phyloP scores from a whole-genome alignment of 1,140 invertebrate species.

The Drosophila pallidifrons region DNA sequence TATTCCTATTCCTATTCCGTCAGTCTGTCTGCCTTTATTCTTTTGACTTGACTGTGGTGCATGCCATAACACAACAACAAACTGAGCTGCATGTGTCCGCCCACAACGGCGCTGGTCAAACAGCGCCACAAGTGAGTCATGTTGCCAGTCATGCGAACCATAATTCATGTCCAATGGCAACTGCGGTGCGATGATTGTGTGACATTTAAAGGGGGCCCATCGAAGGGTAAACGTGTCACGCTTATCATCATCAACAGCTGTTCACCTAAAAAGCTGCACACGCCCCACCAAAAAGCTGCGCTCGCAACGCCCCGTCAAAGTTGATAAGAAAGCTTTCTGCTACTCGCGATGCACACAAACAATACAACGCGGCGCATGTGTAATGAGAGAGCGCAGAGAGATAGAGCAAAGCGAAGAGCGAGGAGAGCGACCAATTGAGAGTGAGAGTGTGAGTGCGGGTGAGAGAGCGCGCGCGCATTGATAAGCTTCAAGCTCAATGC shows the following conservation, averaged over 20 bases:
- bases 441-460: constrained; percentile 14
- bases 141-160: constrained; percentile 63
- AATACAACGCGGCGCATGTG: constrained; percentile 54
- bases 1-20: background rate
- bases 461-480: constrained; percentile 51
- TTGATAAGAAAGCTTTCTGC: constrained; percentile 73
- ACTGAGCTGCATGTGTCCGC: constrained; percentile 73
- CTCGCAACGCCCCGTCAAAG: constrained; percentile 14
- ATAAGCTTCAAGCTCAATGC: constrained; percentile 22
- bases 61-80: constrained; percentile 56
- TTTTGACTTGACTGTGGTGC: constrained; percentile 47
- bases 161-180: constrained; percentile 66
- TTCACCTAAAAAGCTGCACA: constrained; percentile 19
- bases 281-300: constrained; percentile 21
- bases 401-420: constrained; percentile 6
- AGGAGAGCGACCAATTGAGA: background rate
- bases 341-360: background rate
- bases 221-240: constrained; percentile 58
- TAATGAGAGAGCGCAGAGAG: constrained; percentile 39
- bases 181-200: constrained; percentile 3
- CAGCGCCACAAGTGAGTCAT: constrained; percentile 72
- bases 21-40: constrained; percentile 34
- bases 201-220: constrained; percentile 30
- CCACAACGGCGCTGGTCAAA: constrained; percentile 59
- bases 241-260: constrained; percentile 69